Conservation (phyloP, 2,888 invertebrate species). For the Acleris laterana region DNA sequence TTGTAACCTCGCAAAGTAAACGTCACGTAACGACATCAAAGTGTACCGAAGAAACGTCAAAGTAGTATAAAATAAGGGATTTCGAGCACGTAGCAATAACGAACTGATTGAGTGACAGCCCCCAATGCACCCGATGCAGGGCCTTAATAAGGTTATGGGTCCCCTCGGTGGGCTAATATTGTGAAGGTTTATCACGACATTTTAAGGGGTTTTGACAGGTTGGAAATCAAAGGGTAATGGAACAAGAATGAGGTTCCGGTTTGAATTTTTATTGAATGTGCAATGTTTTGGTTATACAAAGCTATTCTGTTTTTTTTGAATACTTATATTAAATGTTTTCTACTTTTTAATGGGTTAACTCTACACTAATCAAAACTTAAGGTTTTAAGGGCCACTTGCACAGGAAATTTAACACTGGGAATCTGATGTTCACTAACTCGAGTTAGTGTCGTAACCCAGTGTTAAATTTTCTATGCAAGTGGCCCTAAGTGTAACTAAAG, state of each 20-base stretch:
- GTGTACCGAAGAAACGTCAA: slow-evolving; percentile 21
- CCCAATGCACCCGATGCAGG: slow-evolving; percentile 55
- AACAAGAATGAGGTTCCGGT: not conserved
- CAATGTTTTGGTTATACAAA: too few species aligned
- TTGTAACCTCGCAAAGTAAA: slow-evolving; percentile 14
- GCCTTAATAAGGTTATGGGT: slow-evolving; percentile 61
- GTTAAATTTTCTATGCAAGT: too few species aligned
- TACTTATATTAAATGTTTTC: too few species aligned
- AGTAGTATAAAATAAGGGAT: slow-evolving; percentile 48
- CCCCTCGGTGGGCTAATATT: slow-evolving; percentile 34
- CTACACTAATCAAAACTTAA: too few species aligned
- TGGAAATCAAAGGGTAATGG: slow-evolving; percentile 16
- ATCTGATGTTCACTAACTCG: too few species aligned
- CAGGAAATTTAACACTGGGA: too few species aligned
- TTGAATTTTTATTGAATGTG: not conserved
- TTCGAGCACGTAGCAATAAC: slow-evolving; percentile 76
- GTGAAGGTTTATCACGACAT: slow-evolving; percentile 26
- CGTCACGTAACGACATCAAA: slow-evolving; percentile 32
- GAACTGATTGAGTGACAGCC: slow-evolving; percentile 75
- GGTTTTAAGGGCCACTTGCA: too few species aligned
- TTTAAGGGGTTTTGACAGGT: slow-evolving; percentile 30
- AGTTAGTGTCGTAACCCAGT: too few species aligned
- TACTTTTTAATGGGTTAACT: too few species aligned
- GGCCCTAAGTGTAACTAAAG: too few species aligned
- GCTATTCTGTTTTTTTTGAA: too few species aligned